Base-by-base conservation (phyloP, 2,113 vertebrate species). In the Eptesicus fuscus region DNA sequence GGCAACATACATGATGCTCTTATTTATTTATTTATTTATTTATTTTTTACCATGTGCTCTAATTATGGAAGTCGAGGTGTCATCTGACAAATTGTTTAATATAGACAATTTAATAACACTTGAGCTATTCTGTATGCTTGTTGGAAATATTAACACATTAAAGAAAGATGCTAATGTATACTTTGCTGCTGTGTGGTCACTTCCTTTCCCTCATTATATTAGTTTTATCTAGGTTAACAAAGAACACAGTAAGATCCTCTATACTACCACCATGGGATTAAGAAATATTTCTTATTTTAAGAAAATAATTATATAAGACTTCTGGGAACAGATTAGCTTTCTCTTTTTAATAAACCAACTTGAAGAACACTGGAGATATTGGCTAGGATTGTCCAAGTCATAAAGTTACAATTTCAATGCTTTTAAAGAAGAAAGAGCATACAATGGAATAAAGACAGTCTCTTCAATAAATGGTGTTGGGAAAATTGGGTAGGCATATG, bases 141-240 rank as follows among this genome's bases (percentile, higher is more conserved):
- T 42, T 90, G 74, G 35, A 95, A 84, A 87, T 44, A 90, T 40
- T 53, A 91, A 69, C 30, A 78, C n/a, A 90, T 32, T 79, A 92
- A 92, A 96, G 49, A 16, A 86, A 86, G 49, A 96, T 93, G 87
- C 63, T 92, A 93, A 96, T 77, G 78, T 61, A 91, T 42, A 78
- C 42, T 95, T 91, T 74, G 35, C 51, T 96, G 49, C 20, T 88
- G n/a, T 51, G 40, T 93, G 79, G 56, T 76, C 65, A 86, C 37
- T 89, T 78, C 88, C 11, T 40, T 44, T 73, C 13, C 16, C 23
- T 95, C 10, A 63, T 89, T 80, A n/a, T 37, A 73, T 80, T 82
- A 78, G 49, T 79, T 93, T 96, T 83, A 92, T 95, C 40, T 76
- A 94, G 44, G 63, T 91, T 93, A 79, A 65, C 44, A 56, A 80